Evolutionary conservation across 2,888 invertebrate genomes (phyloP), one percentile per base, ranked within the genome.

Genomic region (Fragum sueziense): DNA sequence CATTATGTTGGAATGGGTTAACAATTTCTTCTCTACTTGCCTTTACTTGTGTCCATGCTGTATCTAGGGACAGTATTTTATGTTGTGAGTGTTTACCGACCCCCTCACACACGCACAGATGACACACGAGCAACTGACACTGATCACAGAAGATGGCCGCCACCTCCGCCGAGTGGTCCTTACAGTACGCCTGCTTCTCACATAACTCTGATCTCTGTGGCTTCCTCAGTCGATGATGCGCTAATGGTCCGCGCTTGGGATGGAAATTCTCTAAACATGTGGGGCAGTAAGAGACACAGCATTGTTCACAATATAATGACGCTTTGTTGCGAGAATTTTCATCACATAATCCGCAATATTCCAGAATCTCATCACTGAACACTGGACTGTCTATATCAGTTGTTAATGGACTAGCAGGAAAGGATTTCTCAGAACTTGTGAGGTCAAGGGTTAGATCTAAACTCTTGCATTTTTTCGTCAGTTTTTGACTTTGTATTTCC

Each of bases 31-130:
- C 3, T 9, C 14, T 57, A 57, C 82, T 79, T 68, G 91, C 91
- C 90, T 88, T 88, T 9, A 91, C 84, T 59, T 89, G 88, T 51
- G 82, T 86, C 74, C 82, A 84, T n/a, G 91, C 91, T 20, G 90
- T 88, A 27, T 91, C 90, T n/a, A 88, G 85, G 14, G 90, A 87
- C 9, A 92, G 82, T 54, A 91, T 89, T 77, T 89, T 89, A 72
- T 92, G 92, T 41, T 89, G 89, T 22, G 89, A 87, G 79, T 92
- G 92, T 84, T 88, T 87, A 4, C 92, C 92, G 11, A 88, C 85
- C 20, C 90, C 92, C 62, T 91, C 90, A 85, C 92, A 92, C 41
- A 92, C 90, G 88, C 92, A 92, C 34, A 92, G 85, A 54, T 89
- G 90, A 68, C 92, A 92, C 20, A 90, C 90, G 47, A 90, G 82